phyloP scores from a whole-genome alignment of 1,140 invertebrate species.

The Anoplolepis gracilipes region DNA sequence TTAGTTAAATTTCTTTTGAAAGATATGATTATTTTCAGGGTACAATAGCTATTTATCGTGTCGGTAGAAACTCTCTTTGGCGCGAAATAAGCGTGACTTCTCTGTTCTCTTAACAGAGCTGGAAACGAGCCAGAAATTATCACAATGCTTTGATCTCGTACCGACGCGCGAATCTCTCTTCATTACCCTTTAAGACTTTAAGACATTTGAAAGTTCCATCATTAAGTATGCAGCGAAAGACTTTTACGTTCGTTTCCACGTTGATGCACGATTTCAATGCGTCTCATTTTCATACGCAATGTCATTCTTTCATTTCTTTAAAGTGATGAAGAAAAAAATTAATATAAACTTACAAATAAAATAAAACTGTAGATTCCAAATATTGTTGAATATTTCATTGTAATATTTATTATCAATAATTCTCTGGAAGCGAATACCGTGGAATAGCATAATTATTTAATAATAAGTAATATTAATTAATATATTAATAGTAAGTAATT shows the following conservation, averaged over 20 bases:
- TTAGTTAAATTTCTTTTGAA: not conserved
- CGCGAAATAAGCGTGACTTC: constrained; percentile 27
- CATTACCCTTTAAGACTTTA: constrained; percentile 37
- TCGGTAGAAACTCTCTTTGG: not conserved
- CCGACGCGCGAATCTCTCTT: not conserved
- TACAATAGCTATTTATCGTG: constrained; percentile 1
- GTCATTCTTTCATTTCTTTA: not conserved
- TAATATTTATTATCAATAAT: not conserved
- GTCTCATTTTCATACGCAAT: constrained; percentile 14
- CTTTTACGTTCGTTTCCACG: constrained; percentile 18
- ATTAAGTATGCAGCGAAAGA: not conserved
- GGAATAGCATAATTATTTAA: not conserved
- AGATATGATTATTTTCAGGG: not conserved
- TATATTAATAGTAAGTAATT: not conserved
- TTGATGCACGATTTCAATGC: constrained; percentile 9
- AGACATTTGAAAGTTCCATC: constrained; percentile 35
- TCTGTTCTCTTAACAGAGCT: not conserved
- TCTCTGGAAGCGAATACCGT: not conserved
- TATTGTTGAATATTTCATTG: not conserved
- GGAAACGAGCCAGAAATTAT: constrained; percentile 50
- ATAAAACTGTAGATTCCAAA: not conserved
- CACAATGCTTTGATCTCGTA: constrained; percentile 29
- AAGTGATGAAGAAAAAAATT: not conserved
- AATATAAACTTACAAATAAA: too few relatives aligned
- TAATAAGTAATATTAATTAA: not conserved